Evolutionary conservation across 2,888 invertebrate species (phyloP).

Genomic region (Auanema freiburgensis): DNA sequence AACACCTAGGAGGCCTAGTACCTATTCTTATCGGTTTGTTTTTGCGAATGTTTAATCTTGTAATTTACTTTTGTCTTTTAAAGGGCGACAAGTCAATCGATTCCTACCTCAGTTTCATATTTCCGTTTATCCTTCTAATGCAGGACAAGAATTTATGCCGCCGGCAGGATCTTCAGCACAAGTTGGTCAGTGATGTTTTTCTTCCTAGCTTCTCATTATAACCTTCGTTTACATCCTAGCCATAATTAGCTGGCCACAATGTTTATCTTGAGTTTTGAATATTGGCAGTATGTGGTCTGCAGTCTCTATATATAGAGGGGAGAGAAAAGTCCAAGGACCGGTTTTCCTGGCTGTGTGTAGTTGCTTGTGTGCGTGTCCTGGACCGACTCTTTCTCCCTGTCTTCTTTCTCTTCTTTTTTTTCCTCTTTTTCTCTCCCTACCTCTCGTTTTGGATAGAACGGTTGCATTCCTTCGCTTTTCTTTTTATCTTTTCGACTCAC

Average conservation of each 20-base stretch:
- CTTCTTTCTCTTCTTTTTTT: conserved; percentile 2
- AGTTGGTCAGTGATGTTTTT: conserved; percentile 50
- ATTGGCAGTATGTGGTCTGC: too few species aligned
- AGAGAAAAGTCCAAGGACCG: too few species aligned
- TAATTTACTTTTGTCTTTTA: conserved; percentile 9
- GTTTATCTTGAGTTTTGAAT: too few species aligned
- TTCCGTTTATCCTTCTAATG: conserved; percentile 42
- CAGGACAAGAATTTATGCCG: conserved; percentile 2
- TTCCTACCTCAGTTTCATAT: conserved; percentile 97
- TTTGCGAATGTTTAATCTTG: conserved; percentile 1
- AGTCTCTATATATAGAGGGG: too few species aligned
- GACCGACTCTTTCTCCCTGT: background rate
- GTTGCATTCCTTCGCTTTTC: conserved; percentile 1
- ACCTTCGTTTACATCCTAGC: too few species aligned
- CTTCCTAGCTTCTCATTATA: background rate
- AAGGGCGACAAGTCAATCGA: conserved; percentile 80
- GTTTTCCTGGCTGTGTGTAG: too few species aligned
- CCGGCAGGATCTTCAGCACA: conserved; percentile 49
- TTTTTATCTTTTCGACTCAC: conserved; percentile 3
- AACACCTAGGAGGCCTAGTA: conserved; percentile 89
- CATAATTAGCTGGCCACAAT: too few species aligned
- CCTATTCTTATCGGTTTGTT: conserved; percentile 80
- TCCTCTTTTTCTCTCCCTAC: background rate
- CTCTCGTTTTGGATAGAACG: background rate
- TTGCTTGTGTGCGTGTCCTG: too few species aligned